phyloP scores from a whole-genome alignment of 2,797 vertebrate species.

The Acrossocheilus fasciatus region DNA sequence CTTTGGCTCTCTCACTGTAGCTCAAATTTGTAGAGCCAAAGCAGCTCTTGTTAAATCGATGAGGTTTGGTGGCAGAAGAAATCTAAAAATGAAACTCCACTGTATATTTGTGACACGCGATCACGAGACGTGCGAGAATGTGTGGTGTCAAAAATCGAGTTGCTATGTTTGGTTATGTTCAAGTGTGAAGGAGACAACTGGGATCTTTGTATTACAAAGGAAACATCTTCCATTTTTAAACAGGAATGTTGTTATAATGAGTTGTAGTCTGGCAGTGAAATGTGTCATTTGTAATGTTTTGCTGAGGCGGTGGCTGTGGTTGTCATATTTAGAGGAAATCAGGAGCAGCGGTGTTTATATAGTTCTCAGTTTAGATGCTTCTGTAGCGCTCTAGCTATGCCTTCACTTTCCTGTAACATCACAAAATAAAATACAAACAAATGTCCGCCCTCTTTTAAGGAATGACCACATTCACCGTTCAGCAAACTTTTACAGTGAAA shows the following conservation, averaged over 20 bases:
- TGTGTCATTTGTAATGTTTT: constrained; percentile 3
- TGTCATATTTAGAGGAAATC: background rate
- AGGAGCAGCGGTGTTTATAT: background rate
- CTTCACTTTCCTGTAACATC: background rate
- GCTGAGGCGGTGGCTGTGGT: background rate
- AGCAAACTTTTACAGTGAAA: no score
- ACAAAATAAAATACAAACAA: background rate
- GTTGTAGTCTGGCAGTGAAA: no score
- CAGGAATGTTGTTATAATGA: background rate
- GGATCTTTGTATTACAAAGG: background rate
- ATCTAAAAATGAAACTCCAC: background rate
- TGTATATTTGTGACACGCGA: background rate
- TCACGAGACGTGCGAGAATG: background rate
- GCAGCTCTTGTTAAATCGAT: background rate
- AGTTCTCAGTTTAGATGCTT: background rate
- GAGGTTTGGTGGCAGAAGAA: background rate
- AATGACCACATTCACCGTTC: no score
- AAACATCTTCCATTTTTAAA: background rate
- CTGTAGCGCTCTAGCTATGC: background rate
- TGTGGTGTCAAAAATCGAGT: background rate
- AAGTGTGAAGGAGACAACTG: background rate
- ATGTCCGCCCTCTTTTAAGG: no score
- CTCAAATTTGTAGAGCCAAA: background rate
- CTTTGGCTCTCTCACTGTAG: background rate
- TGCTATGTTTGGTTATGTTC: background rate